A percentile compares a stretch with the other conserved stretches of the same genome.
phyloP scores from a whole-genome alignment of 2,113 vertebrate genomes.

The Passerina amoena region DNA sequence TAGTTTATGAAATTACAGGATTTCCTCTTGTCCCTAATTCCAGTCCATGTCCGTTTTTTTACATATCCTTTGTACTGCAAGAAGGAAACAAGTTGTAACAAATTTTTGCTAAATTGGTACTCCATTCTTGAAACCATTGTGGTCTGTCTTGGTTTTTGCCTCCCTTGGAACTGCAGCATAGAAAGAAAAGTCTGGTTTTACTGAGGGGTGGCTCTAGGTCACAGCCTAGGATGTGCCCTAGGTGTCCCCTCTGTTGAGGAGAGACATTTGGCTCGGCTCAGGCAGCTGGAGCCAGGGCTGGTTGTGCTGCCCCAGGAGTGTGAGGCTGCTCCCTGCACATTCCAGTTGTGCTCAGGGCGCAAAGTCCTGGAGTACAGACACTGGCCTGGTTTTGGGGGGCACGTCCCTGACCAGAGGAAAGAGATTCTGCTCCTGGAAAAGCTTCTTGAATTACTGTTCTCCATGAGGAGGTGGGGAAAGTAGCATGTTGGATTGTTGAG shows the following conservation, averaged over 20 bases:
- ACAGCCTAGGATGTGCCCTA: neutral
- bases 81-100: neutral
- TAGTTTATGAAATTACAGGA: neutral
- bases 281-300: neutral
- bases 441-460: neutral
- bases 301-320: neutral
- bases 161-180: neutral
- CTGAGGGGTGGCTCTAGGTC: accelerated
- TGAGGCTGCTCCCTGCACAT: neutral
- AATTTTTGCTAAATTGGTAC: neutral
- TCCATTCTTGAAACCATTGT: neutral
- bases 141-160: neutral
- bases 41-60: neutral
- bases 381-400: neutral
- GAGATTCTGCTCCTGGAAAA: neutral
- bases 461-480: neutral
- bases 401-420: neutral
- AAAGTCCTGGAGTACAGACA: neutral
- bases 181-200: neutral
- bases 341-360: neutral
- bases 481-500: neutral
- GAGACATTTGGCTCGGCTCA: neutral
- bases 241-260: neutral
- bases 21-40: slow-evolving; percentile 51
- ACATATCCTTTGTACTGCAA: neutral